Evolutionary conservation across 2,888 invertebrate species (phyloP).

Genomic region (Drosophila cracens): DNA sequence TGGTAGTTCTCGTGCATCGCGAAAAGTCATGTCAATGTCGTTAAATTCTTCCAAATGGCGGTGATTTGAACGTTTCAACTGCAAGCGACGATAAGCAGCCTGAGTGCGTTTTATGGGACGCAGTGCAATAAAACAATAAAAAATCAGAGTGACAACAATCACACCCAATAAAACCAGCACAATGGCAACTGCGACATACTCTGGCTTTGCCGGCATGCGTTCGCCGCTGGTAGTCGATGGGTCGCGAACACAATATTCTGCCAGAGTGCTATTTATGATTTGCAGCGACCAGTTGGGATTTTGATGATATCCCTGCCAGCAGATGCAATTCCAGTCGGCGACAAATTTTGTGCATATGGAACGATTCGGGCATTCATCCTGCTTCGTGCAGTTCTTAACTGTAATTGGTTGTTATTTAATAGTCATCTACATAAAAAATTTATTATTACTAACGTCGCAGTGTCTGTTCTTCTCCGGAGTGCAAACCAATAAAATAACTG

Average conservation of each 20-base stretch:
- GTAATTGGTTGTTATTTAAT: conserved; percentile 7
- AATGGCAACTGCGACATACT: conserved; percentile 53
- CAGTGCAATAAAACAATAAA: conserved; percentile 51
- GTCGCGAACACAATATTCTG: conserved; percentile 34
- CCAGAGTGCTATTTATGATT: not conserved
- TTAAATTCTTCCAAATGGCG: conserved; percentile 62
- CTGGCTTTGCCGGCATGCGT: conserved; percentile 39
- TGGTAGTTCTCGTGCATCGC: not conserved
- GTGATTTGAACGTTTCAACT: conserved; percentile 48
- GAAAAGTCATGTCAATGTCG: conserved; percentile 53
- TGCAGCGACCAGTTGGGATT: conserved; percentile 51
- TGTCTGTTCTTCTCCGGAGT: conserved; percentile 9
- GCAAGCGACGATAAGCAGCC: conserved; percentile 48
- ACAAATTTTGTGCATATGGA: conserved; percentile 41
- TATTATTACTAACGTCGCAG: conserved; percentile 25
- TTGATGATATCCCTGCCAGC: conserved; percentile 53
- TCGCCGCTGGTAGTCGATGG: conserved; percentile 25
- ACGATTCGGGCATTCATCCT: conserved; percentile 42
- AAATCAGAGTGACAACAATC: conserved; percentile 36
- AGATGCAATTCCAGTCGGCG: conserved; percentile 44
- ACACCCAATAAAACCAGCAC: conserved; percentile 55
- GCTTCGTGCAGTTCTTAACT: conserved; percentile 41
- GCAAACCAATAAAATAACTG: conserved; percentile 20
- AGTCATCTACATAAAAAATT: not conserved
- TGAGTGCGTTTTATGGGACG: conserved; percentile 51